These are phyloP conservation scores for Alligator sinensis DNA, from an alignment of 2,113 vertebrate species.

Conservation along the genomic window DNA sequence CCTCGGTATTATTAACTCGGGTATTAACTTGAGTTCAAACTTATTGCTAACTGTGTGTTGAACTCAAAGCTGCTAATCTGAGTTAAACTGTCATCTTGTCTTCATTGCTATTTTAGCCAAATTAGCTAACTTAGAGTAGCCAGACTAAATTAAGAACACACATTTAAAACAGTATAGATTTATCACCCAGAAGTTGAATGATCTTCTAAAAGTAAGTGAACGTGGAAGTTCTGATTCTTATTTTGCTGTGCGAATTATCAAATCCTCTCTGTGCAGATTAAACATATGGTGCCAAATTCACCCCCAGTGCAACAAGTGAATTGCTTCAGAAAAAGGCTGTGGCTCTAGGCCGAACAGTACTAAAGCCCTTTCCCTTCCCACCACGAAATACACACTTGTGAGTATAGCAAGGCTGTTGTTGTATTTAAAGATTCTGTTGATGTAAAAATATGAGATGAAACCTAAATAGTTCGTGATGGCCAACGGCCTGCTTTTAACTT, in stretches of 20 bases:
- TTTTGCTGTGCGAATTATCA: background rate
- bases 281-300: background rate
- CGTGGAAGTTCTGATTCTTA: background rate
- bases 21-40: background rate
- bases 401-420: background rate
- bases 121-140: background rate
- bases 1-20: background rate
- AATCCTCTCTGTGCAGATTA: background rate
- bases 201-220: background rate
- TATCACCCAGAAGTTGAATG: background rate
- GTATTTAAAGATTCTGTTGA: conserved; percentile 14
- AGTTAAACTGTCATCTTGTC: background rate
- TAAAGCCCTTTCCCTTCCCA: background rate
- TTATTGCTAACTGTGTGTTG: conserved; percentile 19
- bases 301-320: background rate
- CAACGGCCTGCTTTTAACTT: conserved; percentile 72
- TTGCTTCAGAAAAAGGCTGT: background rate
- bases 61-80: background rate
- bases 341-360: background rate
- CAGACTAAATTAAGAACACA: background rate
- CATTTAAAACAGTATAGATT: too few relatives aligned
- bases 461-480: conserved; percentile 50
- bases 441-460: conserved; percentile 17
- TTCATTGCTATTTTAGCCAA: background rate
- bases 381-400: too few relatives aligned